Evolutionary conservation across 2,797 vertebrate genomes (phyloP), one percentile per base, ranked within the genome.

Genomic region (Tokudaia tokunoshimensis): DNA sequence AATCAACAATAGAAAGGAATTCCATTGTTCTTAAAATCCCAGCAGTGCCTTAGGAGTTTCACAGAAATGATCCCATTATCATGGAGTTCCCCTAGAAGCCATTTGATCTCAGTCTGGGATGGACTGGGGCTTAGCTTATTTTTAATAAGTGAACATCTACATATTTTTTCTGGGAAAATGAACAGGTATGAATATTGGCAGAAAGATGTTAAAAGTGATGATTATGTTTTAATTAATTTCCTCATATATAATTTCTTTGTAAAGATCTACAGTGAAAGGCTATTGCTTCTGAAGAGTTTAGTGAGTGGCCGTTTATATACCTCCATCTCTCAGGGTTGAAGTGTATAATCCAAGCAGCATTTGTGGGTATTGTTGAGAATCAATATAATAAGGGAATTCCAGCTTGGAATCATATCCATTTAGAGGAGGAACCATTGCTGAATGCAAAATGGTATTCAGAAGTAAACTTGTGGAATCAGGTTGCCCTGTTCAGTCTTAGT

Each of bases 21-120:
- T 98, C 98, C 61, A 55, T 96, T 93, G 93, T 94, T 97, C 93
- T 98, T 97, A 97, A 98, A 98, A 96, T 89, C 67, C 86, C 84
- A 98, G 96, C n/a, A 92, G 19, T 47, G 90, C 96, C 92, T 65
- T 87, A 96, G 84, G 96, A 94, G 97, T 98, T 97, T 84, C 72
- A 96, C 26, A 82, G 93, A 98, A 98, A 97, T 94, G 14, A 84
- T 93, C 96, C 37, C 63, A 93, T 98, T 98, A 97, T 98, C 72
- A 13, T 95, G 92, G 98, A 65, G 15, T 65, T 97, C 50, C 93
- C 92, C 1, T 47, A 89, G 92, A 24, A 96, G 89, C 78, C 57
- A 91, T 93, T 82, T 91, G 96, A 92, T 96, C 96, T 97, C 91
- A 91, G 90, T 86, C 85, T 95, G 84, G 67, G 78, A 5, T 94